phyloP scores from a whole-genome alignment of 2,888 invertebrate species.

The Phasia obesa region DNA sequence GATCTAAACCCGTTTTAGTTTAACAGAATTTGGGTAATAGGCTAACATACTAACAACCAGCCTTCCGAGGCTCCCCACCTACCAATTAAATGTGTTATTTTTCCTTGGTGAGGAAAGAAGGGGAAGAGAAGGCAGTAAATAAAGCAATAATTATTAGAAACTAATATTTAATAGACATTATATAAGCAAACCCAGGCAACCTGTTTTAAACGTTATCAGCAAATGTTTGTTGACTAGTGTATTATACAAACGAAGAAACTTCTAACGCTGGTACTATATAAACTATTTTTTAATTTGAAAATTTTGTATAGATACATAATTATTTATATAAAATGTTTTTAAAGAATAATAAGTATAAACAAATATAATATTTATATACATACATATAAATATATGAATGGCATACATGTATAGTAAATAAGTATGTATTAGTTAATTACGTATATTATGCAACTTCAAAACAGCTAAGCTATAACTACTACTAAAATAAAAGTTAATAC shows the following conservation, averaged over 20 bases:
- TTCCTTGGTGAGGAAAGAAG: too few relatives aligned
- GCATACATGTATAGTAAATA: conserved; percentile 1
- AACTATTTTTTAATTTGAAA: neutral
- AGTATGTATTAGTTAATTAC: conserved; percentile 49
- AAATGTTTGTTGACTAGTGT: conserved; percentile 36
- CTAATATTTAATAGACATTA: too few relatives aligned
- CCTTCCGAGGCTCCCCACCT: too few relatives aligned
- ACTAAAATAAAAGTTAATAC: conserved; percentile 73
- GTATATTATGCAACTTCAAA: conserved; percentile 64
- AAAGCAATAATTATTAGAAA: too few relatives aligned
- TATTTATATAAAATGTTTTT: conserved; percentile 27
- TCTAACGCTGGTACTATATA: conserved; percentile 28
- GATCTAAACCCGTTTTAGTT: too few relatives aligned
- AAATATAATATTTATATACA: neutral
- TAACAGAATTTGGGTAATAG: too few relatives aligned
- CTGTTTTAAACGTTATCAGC: neutral
- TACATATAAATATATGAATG: neutral
- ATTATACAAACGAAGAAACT: conserved; percentile 1
- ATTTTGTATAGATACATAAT: neutral
- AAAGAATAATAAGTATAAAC: neutral
- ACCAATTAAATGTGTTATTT: too few relatives aligned
- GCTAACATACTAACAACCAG: too few relatives aligned
- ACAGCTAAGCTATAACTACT: conserved; percentile 74
- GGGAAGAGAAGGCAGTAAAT: too few relatives aligned
- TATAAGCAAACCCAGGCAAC: too few relatives aligned